Evolutionary conservation across 2,113 vertebrate genomes (phyloP), one percentile per base, ranked within the genome.

Genomic region (Tetrao urogallus): DNA sequence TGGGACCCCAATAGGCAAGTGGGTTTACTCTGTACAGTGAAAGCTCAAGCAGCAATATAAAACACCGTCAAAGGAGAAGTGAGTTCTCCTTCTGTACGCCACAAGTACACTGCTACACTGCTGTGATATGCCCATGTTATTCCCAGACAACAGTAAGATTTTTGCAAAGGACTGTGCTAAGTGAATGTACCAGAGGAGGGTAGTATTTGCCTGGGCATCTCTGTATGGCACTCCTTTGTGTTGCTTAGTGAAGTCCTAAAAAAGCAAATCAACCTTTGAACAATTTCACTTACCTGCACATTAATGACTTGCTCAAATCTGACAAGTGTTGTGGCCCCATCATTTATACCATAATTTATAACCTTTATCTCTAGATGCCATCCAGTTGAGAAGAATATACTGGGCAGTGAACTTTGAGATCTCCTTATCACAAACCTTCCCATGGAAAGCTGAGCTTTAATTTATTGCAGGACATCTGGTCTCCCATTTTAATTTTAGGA

Each of bases 141-240:
- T 88, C 64, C 82, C 75, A 80, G 70, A 95, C 73, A 90, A 69
- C 12, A 72, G 19, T 50, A 88, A 8, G 66, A 82, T 69, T 93
- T 78, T 66, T 52, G 17, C 52, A 86, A 69, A 82, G 89, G 82
- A 79, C 77, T 96, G 95, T 96, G 95, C 70, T 96, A 57, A 95
- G 80, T 94, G 57, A 96, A 88, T 0, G 20, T 78, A 93, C 95
- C 95, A 96, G 96, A 94, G 86, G 95, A 96, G 96, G 96, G 96
- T 96, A 96, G 96, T 76, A 78, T 96, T 96, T 82, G 80, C 93
- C 83, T 95, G 93, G 95, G 93, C 95, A 96, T 96, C 86, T 88
- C 65, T 65, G 65, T 61, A 6, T 81, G 90, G 86, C 77, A 94
- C 61, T 11, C 57, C 61, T 80, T 56, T 77, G 65, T 71, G 72